Conservation (phyloP, 2,797 vertebrate genomes). For the Rhynchonycteris naso region DNA sequence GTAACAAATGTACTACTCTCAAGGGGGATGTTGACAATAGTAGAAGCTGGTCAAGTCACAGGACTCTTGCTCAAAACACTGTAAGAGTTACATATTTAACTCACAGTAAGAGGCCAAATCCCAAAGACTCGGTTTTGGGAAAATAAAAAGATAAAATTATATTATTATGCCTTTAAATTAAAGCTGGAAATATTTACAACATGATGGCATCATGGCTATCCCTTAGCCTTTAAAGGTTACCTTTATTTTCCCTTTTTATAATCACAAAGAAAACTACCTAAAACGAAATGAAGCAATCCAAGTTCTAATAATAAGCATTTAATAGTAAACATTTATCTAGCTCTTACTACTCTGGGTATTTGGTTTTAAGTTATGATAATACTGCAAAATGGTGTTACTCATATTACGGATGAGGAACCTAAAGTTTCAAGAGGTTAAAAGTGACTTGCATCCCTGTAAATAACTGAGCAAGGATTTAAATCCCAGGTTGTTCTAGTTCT, state of each 20-base stretch:
- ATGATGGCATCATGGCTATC: not conserved
- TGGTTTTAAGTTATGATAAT: conserved; percentile 19
- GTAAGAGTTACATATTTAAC: not conserved
- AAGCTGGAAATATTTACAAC: not conserved
- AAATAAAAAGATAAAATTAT: conserved; percentile 11
- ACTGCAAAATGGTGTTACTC: not conserved
- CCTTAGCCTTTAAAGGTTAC: not conserved
- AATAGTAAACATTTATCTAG: conserved; percentile 5
- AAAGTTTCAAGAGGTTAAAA: conserved; percentile 22
- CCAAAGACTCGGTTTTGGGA: not conserved
- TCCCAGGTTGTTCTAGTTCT: not conserved
- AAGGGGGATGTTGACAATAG: not conserved
- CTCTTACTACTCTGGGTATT: not conserved
- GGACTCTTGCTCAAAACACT: not conserved
- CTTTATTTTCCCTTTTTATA: conserved; percentile 26
- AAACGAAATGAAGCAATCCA: not conserved
- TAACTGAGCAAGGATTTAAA: conserved; percentile 12
- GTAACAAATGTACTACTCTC: not conserved
- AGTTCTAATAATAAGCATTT: conserved; percentile 2
- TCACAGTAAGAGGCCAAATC: not conserved
- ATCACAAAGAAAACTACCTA: conserved; percentile 1
- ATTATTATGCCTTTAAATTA: not conserved
- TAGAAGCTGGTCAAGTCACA: not conserved
- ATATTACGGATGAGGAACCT: not conserved
- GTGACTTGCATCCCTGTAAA: not conserved